Evolutionary conservation across 2,888 invertebrate species (phyloP).

Genomic region (Acrobeloides nanus): DNA sequence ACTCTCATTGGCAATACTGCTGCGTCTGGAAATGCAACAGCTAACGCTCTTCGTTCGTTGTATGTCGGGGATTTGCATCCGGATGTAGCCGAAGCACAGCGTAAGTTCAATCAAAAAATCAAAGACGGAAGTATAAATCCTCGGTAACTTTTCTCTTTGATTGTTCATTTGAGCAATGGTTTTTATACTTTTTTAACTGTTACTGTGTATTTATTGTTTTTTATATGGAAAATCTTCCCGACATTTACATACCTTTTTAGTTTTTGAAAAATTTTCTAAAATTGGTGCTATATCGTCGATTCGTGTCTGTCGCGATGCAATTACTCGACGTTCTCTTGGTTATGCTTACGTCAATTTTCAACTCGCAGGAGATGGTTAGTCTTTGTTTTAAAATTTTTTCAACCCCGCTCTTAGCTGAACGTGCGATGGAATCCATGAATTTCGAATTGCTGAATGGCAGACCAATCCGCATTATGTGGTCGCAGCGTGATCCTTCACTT

Average conservation of each 20-base stretch:
- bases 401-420: slow-evolving; percentile 68
- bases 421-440: slow-evolving; percentile 98
- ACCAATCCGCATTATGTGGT: slow-evolving; percentile 99
- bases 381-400: background rate
- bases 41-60: slow-evolving; percentile 76
- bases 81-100: slow-evolving; percentile 84
- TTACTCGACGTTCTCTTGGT: slow-evolving; percentile 90
- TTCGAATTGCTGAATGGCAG: slow-evolving; percentile 93
- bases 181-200: too few species aligned
- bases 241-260: slow-evolving; percentile 63
- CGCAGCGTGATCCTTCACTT: slow-evolving; percentile 77
- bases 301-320: slow-evolving; percentile 94
- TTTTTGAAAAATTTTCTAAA: slow-evolving; percentile 98
- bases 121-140: too few species aligned
- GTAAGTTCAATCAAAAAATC: too few species aligned
- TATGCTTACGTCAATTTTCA: slow-evolving; percentile 99
- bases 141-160: too few species aligned
- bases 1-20: slow-evolving; percentile 6
- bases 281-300: slow-evolving; percentile 97
- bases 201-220: too few species aligned
- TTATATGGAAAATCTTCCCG: too few species aligned
- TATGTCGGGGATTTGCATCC: slow-evolving; percentile 98
- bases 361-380: slow-evolving; percentile 94
- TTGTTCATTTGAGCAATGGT: too few species aligned
- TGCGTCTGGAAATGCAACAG: slow-evolving; percentile 4